These are phyloP conservation scores for Athetis lepigone DNA, from an alignment of 2,888 invertebrate species.

Conservation along the genomic window DNA sequence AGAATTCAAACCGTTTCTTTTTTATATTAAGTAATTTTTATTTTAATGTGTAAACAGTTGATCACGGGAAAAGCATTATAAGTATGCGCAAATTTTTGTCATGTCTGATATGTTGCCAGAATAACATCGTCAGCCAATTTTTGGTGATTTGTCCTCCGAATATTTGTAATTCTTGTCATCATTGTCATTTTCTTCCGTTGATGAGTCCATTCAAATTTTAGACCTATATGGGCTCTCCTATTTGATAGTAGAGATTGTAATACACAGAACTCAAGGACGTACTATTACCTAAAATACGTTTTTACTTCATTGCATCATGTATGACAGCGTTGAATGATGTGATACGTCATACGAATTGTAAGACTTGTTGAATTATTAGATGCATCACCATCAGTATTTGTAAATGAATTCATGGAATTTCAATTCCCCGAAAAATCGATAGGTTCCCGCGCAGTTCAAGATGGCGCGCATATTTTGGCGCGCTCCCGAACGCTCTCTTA, in stretches of 20 bases:
- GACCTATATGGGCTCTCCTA: background rate
- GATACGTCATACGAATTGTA: background rate
- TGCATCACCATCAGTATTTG: background rate
- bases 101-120: constrained; percentile 58
- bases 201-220: background rate
- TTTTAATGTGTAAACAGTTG: constrained; percentile 25
- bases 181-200: constrained; percentile 16
- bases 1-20: constrained; percentile 19
- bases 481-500: constrained; percentile 44
- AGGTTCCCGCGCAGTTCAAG: constrained; percentile 39
- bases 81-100: constrained; percentile 21
- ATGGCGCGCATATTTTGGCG: constrained; percentile 53
- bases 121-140: constrained; percentile 30
- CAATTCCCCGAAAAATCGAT: constrained; percentile 21
- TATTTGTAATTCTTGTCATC: constrained; percentile 16
- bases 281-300: background rate
- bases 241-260: background rate
- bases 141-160: constrained; percentile 27
- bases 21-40: constrained; percentile 18
- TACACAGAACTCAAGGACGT: background rate
- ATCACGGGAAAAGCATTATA: constrained; percentile 44
- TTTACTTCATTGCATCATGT: background rate
- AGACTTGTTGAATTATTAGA: background rate
- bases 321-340: background rate
- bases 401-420: background rate